Percentiles rank a stretch among this genome's conserved stretches.
Evolutionary conservation across 1,140 invertebrate species (phyloP).

Genomic region (Leptinotarsa undecemlineata): DNA sequence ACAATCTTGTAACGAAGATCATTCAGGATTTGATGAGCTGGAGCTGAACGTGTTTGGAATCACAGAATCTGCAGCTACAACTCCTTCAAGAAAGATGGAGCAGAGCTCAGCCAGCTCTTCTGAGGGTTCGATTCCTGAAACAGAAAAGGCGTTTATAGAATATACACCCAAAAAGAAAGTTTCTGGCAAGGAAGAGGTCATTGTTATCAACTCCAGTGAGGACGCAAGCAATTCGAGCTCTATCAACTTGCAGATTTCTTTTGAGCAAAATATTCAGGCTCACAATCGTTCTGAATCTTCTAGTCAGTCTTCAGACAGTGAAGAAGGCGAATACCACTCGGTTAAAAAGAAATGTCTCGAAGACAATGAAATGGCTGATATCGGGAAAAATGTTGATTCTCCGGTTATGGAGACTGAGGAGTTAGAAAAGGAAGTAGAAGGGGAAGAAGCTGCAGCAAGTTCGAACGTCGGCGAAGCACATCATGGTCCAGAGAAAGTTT

Average conservation of each 20-base stretch:
- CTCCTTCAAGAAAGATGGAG: neutral
- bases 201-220: conserved; percentile 35
- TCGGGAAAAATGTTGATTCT: too few species aligned
- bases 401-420: too few species aligned
- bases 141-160: conserved; percentile 22
- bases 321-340: neutral
- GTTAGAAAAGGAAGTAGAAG: too few species aligned
- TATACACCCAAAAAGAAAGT: neutral
- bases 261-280: neutral
- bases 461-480: too few species aligned
- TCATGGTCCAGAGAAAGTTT: neutral
- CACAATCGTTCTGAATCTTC: too few species aligned
- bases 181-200: conserved; percentile 14
- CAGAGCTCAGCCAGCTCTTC: neutral
- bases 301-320: neutral
- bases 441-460: too few species aligned
- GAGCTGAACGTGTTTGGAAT: conserved; percentile 31
- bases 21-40: conserved; percentile 15
- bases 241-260: neutral
- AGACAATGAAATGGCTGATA: too few species aligned
- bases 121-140: conserved; percentile 8
- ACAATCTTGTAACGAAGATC: conserved; percentile 24
- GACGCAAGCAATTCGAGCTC: conserved; percentile 19
- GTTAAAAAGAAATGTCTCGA: too few species aligned
- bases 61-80: neutral